Evolutionary conservation across 92 coral and sea anemone genomes (phyloP), one percentile per base, ranked within the genome.

Genomic region (Parazoanthus darwini): DNA sequence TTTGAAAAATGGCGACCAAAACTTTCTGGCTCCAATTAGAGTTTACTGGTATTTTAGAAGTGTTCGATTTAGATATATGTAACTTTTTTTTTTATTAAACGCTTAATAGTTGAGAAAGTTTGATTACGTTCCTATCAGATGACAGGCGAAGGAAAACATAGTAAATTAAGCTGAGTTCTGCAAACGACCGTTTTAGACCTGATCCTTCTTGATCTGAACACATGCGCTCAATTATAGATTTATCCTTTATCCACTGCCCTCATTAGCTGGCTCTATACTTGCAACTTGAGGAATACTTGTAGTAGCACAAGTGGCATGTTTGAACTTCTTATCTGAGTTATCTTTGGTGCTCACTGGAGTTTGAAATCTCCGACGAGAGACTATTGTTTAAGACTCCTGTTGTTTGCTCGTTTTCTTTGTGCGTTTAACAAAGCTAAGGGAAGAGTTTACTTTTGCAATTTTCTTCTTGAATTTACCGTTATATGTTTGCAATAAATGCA

Each of bases 391-490:
- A 16, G 22, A 37, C 79, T 15, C 50, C 5, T 18, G 25, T 42
- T 76, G 79, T 81, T 81, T 81, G 73, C 23, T 36, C 72, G 43
- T 43, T 33, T 65, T 35, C 70, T 81, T 37, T 76, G 79, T 76
- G 13, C 79, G 38, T 44, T 37, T 76, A 76, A 76, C 46, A 44
- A 42, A 16, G 48, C 29, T 33, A 51, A 51, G 29, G 70, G 5
- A 63, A 37, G 46, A 81, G 85, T 82, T 66, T 82, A 46, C 86
- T 66, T 82, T 82, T 66, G 13, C 56, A 82, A 82, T 82, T 82
- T 82, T 42, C 76, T 66, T 22, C 82, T 46, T 46, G 67, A 79
- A 48, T 23, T 79, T n/a, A 54, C 65, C 43, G 37, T 15, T 79
- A 38, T 38, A 72, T 72, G 6, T 33, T 33, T 72, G 46, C 23